phyloP scores from a whole-genome alignment of 2,113 vertebrate genomes.

The Hucho hucho region DNA sequence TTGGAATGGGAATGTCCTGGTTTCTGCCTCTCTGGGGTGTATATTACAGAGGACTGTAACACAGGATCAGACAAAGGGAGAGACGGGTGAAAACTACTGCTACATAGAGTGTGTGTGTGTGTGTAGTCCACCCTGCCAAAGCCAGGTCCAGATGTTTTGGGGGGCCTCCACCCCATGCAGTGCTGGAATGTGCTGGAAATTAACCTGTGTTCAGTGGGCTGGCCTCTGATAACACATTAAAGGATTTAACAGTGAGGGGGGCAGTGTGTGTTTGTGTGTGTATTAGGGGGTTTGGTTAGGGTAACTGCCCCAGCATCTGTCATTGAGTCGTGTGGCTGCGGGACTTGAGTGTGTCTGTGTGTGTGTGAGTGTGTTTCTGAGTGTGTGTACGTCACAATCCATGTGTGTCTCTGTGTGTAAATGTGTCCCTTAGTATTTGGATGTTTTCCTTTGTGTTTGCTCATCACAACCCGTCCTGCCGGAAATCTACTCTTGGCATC shows the following conservation, averaged over 20 bases:
- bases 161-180: neutral
- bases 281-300: neutral
- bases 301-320: conserved; percentile 3
- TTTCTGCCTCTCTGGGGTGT: neutral
- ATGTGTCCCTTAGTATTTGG: neutral
- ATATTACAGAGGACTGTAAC: neutral
- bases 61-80: neutral
- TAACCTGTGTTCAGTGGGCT: conserved; percentile 15
- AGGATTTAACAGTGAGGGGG: neutral
- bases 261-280: neutral
- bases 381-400: neutral
- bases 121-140: neutral
- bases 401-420: neutral
- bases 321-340: conserved; percentile 14
- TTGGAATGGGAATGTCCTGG: neutral
- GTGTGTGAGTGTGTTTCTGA: neutral
- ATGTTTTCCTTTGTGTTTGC: neutral
- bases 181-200: conserved; percentile 41
- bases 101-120: neutral
- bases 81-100: neutral
- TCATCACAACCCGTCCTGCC: neutral
- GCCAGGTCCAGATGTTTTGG: conserved; percentile 40
- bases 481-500: neutral
- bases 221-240: conserved; percentile 22
- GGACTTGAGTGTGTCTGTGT: conserved; percentile 1